Conservation (phyloP, 53 echinoderm and acorn worm species). For the Mesocentrotus franciscanus region DNA sequence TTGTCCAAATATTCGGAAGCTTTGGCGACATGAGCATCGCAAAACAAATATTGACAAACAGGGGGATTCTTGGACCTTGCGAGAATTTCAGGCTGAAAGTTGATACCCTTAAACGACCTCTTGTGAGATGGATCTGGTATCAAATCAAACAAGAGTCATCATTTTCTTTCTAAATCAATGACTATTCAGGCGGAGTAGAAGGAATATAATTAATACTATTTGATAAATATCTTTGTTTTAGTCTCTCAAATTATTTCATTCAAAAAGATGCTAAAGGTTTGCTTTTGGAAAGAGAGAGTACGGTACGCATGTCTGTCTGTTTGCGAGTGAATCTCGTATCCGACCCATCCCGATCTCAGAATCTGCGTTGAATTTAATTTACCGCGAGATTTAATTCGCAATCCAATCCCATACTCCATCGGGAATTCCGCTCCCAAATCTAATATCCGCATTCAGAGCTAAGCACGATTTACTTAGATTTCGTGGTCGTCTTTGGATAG, state of each 20-base stretch:
- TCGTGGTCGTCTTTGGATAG: conserved; percentile 62
- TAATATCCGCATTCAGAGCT: conserved; percentile 67
- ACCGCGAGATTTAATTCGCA: conserved; percentile 65
- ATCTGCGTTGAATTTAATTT: conserved; percentile 64
- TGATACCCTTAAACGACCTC: conserved; percentile 55
- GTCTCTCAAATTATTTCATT: conserved; percentile 20
- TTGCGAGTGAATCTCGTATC: conserved; percentile 14
- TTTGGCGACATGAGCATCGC: conserved; percentile 22
- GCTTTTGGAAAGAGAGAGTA: not conserved
- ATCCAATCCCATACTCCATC: conserved; percentile 68
- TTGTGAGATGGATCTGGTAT: conserved; percentile 37
- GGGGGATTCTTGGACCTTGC: not conserved
- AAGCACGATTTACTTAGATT: conserved; percentile 68
- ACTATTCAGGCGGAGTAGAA: not conserved
- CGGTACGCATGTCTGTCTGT: conserved; percentile 2
- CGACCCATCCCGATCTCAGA: conserved; percentile 33
- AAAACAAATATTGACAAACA: conserved; percentile 55
- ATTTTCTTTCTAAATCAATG: not conserved
- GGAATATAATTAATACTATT: conserved; percentile 28
- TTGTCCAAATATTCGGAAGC: conserved; percentile 53
- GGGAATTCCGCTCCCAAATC: conserved; percentile 71
- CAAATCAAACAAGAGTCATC: conserved; percentile 27
- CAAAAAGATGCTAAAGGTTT: not conserved
- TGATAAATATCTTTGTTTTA: conserved; percentile 25
- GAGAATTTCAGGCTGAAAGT: conserved; percentile 5